Evolutionary conservation across 92 coral and sea anemone species (phyloP).

Genomic region (Diadumene lineata): DNA sequence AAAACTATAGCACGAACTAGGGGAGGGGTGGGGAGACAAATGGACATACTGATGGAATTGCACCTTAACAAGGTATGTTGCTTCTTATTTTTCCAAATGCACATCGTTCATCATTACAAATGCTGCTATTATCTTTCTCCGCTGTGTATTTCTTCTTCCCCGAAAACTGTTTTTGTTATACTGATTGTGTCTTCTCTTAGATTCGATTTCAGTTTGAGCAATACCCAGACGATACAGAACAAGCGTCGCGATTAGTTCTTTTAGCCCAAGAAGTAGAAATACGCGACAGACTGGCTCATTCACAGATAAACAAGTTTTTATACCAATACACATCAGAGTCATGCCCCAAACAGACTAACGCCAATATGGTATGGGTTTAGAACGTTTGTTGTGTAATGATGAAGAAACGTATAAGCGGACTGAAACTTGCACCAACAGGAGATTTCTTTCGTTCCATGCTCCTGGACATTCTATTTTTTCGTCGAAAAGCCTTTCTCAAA

Average conservation of each 20-base stretch:
- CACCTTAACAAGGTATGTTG: slow-evolving; percentile 79
- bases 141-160: background rate
- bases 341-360: slow-evolving; percentile 93
- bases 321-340: slow-evolving; percentile 94
- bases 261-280: slow-evolving; percentile 94
- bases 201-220: slow-evolving; percentile 95
- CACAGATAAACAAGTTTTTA: slow-evolving; percentile 94
- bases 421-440: no score
- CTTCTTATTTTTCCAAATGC: background rate
- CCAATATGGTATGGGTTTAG: slow-evolving; percentile 81
- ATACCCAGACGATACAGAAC: slow-evolving; percentile 89
- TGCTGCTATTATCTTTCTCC: background rate
- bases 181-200: slow-evolving; percentile 26
- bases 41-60: slow-evolving; percentile 80
- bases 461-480: no score
- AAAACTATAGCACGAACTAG: slow-evolving; percentile 25
- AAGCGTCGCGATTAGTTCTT: slow-evolving; percentile 85
- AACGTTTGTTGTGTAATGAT: background rate
- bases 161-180: background rate
- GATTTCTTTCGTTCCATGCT: no score
- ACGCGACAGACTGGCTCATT: slow-evolving; percentile 91
- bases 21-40: slow-evolving; percentile 85
- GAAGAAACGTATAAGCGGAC: no score
- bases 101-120: no score
- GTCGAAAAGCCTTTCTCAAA: no score